Conservation (phyloP, 1,140 invertebrate species). For the Ostrea denselamellosa region DNA sequence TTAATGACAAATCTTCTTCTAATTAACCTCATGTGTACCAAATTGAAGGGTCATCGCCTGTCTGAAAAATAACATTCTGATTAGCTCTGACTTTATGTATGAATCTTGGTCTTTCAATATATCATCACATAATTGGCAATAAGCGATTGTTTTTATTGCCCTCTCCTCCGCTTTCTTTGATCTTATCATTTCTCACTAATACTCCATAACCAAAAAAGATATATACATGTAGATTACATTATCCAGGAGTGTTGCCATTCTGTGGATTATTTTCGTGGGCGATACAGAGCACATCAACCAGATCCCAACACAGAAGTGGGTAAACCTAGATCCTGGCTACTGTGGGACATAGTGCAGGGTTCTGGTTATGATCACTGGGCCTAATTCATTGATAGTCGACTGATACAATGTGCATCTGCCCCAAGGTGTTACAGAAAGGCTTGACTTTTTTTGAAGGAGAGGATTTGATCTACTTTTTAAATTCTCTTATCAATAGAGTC, state of each 20-base stretch:
- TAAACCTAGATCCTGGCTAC: background rate
- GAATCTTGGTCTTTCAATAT: conserved; percentile 24
- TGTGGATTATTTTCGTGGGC: conserved; percentile 8
- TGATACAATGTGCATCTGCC: conserved; percentile 34
- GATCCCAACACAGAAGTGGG: background rate
- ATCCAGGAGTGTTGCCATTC: conserved; percentile 6
- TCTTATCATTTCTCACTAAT: conserved; percentile 15
- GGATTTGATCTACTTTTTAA: conserved; percentile 1
- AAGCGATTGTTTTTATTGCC: conserved; percentile 28
- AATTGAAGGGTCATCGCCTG: background rate
- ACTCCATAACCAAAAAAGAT: conserved; percentile 1
- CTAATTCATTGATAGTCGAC: background rate
- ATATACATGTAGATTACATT: conserved; percentile 26
- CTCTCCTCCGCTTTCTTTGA: background rate
- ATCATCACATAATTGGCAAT: conserved; percentile 21
- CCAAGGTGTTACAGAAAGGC: background rate
- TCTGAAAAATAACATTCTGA: background rate
- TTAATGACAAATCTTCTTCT: too few species aligned
- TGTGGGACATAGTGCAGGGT: background rate
- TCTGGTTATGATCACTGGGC: conserved; percentile 13
- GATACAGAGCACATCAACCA: background rate
- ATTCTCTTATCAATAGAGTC: background rate
- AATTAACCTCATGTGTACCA: background rate
- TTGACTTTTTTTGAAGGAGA: conserved; percentile 10
- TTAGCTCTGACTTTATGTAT: background rate